These are phyloP conservation scores for Hydrozoanthus gracilis DNA, from an alignment of 92 coral and sea anemone genomes.

Conservation along the genomic window DNA sequence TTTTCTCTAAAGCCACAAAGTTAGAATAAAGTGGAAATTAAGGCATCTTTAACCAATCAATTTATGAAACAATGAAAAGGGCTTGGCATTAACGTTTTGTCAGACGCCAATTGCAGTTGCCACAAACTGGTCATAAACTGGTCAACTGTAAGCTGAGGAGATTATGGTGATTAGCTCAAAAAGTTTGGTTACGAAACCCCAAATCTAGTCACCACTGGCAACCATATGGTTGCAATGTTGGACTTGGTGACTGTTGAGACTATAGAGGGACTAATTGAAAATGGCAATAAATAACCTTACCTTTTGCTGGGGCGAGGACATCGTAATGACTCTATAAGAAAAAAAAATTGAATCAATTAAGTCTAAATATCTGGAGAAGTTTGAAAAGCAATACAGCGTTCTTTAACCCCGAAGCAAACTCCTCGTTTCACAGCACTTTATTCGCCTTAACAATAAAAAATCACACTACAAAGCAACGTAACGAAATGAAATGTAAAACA, in stretches of 20 bases:
- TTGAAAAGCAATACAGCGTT: slow-evolving; percentile 35
- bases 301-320: slow-evolving; percentile 40
- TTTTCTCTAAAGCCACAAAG: slow-evolving; percentile 30
- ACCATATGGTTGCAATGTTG: slow-evolving; percentile 34
- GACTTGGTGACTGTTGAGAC: slow-evolving; percentile 34
- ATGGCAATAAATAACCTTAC: slow-evolving; percentile 20
- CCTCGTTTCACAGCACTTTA: slow-evolving; percentile 27
- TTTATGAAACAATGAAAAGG: slow-evolving; percentile 37
- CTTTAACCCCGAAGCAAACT: slow-evolving; percentile 50
- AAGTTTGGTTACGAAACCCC: slow-evolving; percentile 28
- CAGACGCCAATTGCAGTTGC: slow-evolving; percentile 32
- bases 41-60: slow-evolving; percentile 23
- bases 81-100: slow-evolving; percentile 30
- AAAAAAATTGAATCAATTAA: slow-evolving; percentile 6
- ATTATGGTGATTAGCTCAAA: slow-evolving; percentile 31
- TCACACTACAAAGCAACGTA: too few relatives aligned
- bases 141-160: slow-evolving; percentile 33
- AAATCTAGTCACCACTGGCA: slow-evolving; percentile 34
- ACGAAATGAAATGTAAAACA: too few relatives aligned
- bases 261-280: slow-evolving; percentile 17
- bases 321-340: slow-evolving; percentile 29
- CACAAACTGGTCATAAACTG: slow-evolving; percentile 41
- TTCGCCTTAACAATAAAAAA: too few relatives aligned
- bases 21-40: too few relatives aligned
- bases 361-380: too few relatives aligned